Evolutionary conservation across 2,888 invertebrate genomes (phyloP).

Genomic region (Erebia aethiops): DNA sequence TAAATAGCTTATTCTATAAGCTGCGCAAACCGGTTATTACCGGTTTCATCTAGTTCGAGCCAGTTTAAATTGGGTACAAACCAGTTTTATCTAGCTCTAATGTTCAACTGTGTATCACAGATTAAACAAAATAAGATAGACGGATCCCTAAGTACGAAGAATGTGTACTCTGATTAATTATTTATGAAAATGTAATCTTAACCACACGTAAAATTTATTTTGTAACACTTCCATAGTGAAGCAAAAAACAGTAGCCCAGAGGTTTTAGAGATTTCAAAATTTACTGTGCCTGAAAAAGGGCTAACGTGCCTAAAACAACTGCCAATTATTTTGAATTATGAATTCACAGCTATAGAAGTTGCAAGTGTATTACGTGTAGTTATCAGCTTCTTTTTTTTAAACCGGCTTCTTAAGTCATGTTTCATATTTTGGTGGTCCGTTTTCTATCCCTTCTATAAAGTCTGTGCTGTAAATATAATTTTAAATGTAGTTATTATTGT

Average conservation of each 20-base stretch:
- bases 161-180: neutral
- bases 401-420: neutral
- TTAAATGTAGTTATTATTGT: conserved; percentile 51
- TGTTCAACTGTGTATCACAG: conserved; percentile 55
- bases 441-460: conserved; percentile 33
- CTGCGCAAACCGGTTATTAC: conserved; percentile 27
- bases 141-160: neutral
- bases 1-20: conserved; percentile 37
- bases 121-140: conserved; percentile 11
- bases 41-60: conserved; percentile 24
- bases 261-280: too few species aligned
- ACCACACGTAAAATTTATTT: too few species aligned
- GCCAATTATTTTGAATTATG: too few species aligned
- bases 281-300: too few species aligned
- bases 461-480: conserved; percentile 61
- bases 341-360: too few species aligned
- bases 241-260: too few species aligned
- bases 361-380: neutral
- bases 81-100: conserved; percentile 44
- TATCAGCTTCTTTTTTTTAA: neutral
- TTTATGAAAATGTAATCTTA: neutral
- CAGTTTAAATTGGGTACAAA: conserved; percentile 40
- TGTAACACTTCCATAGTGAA: too few species aligned
- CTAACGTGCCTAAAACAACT: too few species aligned
- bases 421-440: neutral